phyloP scores from a whole-genome alignment of 2,888 invertebrate genomes.

The Morpho helenor region DNA sequence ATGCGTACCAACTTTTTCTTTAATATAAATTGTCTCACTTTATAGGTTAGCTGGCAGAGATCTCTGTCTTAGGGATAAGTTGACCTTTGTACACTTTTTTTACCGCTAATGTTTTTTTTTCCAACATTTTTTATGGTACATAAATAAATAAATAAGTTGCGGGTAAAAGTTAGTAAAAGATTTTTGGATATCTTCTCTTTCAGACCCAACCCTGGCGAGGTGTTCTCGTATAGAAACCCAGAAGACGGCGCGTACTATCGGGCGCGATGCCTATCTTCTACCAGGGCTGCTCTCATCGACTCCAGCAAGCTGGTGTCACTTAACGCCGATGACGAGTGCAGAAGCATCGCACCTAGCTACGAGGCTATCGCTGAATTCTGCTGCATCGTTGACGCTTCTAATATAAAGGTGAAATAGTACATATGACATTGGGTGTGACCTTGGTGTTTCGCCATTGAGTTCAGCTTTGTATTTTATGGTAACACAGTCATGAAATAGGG shows the following conservation, averaged over 20 bases:
- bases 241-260: conserved; percentile 60
- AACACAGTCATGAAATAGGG: no score
- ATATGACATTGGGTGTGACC: background rate
- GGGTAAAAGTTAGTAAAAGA: no score
- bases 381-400: conserved; percentile 36
- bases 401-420: conserved; percentile 36
- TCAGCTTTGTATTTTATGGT: no score
- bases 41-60: no score
- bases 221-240: conserved; percentile 45
- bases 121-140: no score
- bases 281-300: conserved; percentile 49
- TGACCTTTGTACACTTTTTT: no score
- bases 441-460: no score
- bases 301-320: conserved; percentile 33
- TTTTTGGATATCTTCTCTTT: background rate
- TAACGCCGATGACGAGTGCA: conserved; percentile 26
- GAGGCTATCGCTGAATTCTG: conserved; percentile 50
- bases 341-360: conserved; percentile 36
- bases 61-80: no score
- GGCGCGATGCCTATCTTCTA: conserved; percentile 43
- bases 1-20: no score
- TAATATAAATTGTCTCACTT: no score
- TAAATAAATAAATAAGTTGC: no score
- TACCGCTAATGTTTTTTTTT: no score
- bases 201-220: conserved; percentile 48